Evolutionary conservation across 2,797 vertebrate genomes (phyloP).

Genomic region (Micrastur ruficollis): DNA sequence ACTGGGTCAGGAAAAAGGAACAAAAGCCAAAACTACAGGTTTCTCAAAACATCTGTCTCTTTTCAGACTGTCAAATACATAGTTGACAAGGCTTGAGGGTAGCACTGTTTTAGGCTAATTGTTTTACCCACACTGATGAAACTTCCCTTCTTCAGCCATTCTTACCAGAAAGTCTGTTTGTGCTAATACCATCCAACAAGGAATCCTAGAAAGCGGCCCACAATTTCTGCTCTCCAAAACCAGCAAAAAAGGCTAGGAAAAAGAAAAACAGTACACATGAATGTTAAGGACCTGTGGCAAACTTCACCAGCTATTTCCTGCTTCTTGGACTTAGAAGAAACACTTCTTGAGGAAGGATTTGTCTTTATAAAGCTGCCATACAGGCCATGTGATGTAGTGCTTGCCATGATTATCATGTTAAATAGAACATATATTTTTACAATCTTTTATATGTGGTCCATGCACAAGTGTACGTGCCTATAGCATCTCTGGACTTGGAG

Average conservation of each 20-base stretch:
- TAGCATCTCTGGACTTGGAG: background rate
- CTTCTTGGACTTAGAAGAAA: background rate
- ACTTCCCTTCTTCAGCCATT: background rate
- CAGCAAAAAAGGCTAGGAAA: background rate
- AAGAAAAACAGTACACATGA: background rate
- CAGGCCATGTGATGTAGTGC: background rate
- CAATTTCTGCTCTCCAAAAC: background rate
- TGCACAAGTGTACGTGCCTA: background rate
- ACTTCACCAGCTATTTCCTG: background rate
- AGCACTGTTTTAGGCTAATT: background rate
- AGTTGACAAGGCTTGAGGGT: background rate
- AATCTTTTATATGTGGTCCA: background rate
- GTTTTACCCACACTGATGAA: background rate
- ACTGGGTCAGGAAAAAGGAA: background rate
- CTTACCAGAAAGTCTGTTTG: background rate
- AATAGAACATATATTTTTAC: background rate
- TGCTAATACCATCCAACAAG: background rate
- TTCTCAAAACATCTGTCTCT: background rate
- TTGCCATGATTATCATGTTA: background rate
- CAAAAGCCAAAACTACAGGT: conserved; percentile 14
- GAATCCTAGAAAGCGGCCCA: background rate
- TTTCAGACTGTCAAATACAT: background rate
- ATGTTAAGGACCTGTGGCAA: background rate
- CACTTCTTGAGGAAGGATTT: background rate
- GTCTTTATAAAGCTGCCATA: background rate